phyloP scores from a whole-genome alignment of 2,797 vertebrate genomes.

The Valencia hispanica region DNA sequence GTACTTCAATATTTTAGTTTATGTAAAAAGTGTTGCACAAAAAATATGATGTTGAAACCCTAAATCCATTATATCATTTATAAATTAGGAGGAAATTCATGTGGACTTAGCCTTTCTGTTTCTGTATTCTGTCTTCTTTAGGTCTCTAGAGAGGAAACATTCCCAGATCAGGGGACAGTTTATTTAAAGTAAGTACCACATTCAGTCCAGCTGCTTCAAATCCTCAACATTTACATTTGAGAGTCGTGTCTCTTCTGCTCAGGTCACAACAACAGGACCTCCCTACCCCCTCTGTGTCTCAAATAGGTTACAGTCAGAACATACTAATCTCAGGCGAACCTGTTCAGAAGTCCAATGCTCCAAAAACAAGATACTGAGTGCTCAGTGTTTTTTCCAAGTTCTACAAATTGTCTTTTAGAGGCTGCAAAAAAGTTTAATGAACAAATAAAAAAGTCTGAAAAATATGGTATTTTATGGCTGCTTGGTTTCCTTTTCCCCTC shows the following conservation, averaged over 20 bases:
- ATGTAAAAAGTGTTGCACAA: neutral
- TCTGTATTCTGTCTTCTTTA: neutral
- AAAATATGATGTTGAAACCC: neutral
- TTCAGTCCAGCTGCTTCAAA: neutral
- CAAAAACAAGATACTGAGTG: too few relatives aligned
- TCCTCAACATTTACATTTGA: neutral
- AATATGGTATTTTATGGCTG: too few relatives aligned
- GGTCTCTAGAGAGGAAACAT: neutral
- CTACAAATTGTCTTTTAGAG: too few relatives aligned
- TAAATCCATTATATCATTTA: neutral
- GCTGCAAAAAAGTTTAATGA: too few relatives aligned
- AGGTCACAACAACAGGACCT: neutral
- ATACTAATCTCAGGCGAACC: neutral
- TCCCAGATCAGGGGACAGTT: neutral
- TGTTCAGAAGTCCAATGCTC: too few relatives aligned
- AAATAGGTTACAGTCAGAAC: neutral
- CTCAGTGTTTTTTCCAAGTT: too few relatives aligned
- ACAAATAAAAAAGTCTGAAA: too few relatives aligned
- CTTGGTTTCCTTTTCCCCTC: too few relatives aligned
- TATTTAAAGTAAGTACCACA: neutral
- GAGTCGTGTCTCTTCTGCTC: neutral
- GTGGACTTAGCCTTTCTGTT: neutral
- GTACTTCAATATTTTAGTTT: neutral
- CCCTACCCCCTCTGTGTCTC: neutral
- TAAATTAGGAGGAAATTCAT: neutral